These are phyloP conservation scores for Cnemophilus loriae DNA, from an alignment of 2,113 vertebrate species.

Conservation along the genomic window DNA sequence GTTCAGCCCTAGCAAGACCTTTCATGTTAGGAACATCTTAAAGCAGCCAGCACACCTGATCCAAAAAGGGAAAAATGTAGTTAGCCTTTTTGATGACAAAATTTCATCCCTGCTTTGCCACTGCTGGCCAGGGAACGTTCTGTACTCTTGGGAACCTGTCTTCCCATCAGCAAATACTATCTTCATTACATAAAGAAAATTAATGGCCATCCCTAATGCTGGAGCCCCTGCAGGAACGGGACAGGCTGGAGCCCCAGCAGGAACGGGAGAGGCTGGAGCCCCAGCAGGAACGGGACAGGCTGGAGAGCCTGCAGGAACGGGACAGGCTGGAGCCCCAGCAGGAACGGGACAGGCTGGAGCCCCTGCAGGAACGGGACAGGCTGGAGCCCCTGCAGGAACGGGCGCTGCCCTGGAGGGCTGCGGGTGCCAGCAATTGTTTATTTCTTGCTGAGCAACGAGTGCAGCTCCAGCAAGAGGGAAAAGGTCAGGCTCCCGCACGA, in stretches of 20 bases:
- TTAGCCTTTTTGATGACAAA: neutral
- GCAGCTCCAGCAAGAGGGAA: constrained; percentile 25
- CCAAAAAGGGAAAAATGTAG: neutral
- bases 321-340: neutral
- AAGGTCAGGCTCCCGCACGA: constrained; percentile 33
- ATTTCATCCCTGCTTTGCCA: neutral
- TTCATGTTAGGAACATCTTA: neutral
- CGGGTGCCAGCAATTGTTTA: constrained; percentile 42
- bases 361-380: neutral
- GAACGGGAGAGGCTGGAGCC: neutral
- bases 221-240: neutral
- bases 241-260: neutral
- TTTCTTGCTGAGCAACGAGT: constrained; percentile 43
- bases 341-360: no score
- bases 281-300: neutral
- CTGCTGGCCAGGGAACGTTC: neutral
- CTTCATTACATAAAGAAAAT: neutral
- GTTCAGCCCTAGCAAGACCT: neutral
- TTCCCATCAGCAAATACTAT: neutral
- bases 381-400: neutral
- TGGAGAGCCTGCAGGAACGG: neutral
- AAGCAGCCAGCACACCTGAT: neutral
- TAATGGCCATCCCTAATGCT: neutral
- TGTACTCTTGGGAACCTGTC: neutral
- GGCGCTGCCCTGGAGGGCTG: neutral